Conservation (phyloP, 2,888 invertebrate species). For the Caenorhabditis angaria region DNA sequence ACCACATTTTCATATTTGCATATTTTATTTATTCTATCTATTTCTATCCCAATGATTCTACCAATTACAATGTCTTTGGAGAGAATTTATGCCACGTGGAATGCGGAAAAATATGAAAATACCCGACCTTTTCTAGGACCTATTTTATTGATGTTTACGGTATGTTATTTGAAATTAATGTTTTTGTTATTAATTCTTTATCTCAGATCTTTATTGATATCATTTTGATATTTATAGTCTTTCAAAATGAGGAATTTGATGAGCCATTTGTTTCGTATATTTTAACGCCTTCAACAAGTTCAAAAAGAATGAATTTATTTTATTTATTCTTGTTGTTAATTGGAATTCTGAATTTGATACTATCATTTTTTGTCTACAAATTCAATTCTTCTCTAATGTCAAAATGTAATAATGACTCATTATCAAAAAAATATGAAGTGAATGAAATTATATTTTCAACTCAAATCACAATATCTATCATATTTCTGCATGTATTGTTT, state of each 20-base stretch:
- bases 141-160: neutral
- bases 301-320: neutral
- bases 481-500: constrained; percentile 23
- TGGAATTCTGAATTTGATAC: neutral
- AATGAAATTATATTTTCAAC: constrained; percentile 23
- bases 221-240: neutral
- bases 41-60: constrained; percentile 20
- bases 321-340: neutral
- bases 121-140: constrained; percentile 14
- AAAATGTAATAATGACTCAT: neutral
- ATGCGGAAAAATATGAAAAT: constrained; percentile 19
- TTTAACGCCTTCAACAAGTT: neutral
- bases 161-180: neutral
- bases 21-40: constrained; percentile 5
- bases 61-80: constrained; percentile 27
- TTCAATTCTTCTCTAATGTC: neutral
- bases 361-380: neutral
- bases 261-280: constrained; percentile 1
- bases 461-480: constrained; percentile 23
- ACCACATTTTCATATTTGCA: constrained; percentile 13
- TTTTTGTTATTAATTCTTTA: neutral
- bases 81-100: constrained; percentile 17
- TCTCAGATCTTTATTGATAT: neutral
- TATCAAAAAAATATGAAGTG: constrained; percentile 4
- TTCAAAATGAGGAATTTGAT: neutral